Base-by-base conservation (phyloP, 2,888 invertebrate species). In the Parapristionchus giblindavisi region DNA sequence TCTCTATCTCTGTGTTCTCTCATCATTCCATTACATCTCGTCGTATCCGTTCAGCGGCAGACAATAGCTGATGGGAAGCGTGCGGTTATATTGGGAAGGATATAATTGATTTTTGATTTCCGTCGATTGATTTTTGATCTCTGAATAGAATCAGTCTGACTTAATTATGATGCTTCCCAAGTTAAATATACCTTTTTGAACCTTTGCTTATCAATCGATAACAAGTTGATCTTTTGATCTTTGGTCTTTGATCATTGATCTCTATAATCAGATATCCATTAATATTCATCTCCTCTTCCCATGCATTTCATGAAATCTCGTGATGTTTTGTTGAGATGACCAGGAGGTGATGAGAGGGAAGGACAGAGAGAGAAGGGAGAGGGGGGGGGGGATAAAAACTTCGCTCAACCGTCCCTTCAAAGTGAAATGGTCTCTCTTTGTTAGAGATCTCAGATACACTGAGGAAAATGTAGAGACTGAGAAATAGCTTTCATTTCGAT, bases 391-490 rank as follows among this genome's bases (percentile, higher is more conserved):
- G 32, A n/a, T n/a, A 38, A 56, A 40, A 38, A 38, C 43, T 21
- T 58, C n/a, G n/a, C n/a, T n/a, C n/a, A n/a, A n/a, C n/a, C 43
- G 36, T 43, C 32, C 63, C 29, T 43, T 29, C 40, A 40, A 11
- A 29, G 43, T 43, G 43, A 65, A 43, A 65, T 65, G 63, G 29
- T 61, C 38, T 38, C 21, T 61, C 24, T n/a, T n/a, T n/a, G n/a
- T n/a, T n/a, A n/a, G n/a, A n/a, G n/a, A n/a, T n/a, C n/a, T n/a
- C n/a, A n/a, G n/a, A n/a, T n/a, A n/a, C n/a, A n/a, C n/a, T n/a
- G n/a, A n/a, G n/a, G n/a, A n/a, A n/a, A n/a, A n/a, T n/a, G n/a
- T n/a, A n/a, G n/a, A n/a, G n/a, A n/a, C n/a, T n/a, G n/a, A n/a
- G n/a, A n/a, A n/a, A n/a, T n/a, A n/a, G n/a, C n/a, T n/a, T n/a